These are phyloP conservation scores for Limnephilus auricula DNA, from an alignment of 2,888 invertebrate genomes.

Conservation along the genomic window DNA sequence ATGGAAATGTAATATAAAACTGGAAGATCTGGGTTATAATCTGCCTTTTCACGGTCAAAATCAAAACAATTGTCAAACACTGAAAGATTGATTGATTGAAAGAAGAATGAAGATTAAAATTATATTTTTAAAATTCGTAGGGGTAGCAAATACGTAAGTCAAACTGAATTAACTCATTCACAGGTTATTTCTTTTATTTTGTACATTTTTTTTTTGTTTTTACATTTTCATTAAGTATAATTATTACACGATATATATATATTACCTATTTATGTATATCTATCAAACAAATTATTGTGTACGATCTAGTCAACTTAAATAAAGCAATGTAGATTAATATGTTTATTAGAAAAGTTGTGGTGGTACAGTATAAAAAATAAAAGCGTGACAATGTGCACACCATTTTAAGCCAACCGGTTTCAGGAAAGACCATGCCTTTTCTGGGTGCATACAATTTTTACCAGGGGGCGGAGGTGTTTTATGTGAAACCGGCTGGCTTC, in stretches of 20 bases:
- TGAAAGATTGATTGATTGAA: no score
- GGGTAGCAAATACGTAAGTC: no score
- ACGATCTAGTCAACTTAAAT: constrained; percentile 28
- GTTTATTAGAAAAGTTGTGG: not conserved
- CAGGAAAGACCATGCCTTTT: not conserved
- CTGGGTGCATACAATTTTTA: not conserved
- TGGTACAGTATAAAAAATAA: not conserved
- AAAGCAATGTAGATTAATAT: constrained; percentile 29
- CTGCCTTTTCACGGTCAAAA: no score
- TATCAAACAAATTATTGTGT: constrained; percentile 1
- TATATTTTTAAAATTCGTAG: no score
- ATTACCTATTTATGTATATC: not conserved
- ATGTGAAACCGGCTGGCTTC: not conserved
- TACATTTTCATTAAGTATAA: not conserved
- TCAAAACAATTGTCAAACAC: no score
- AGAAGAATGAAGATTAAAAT: no score
- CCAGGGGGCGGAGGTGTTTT: not conserved
- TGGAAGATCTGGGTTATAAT: no score
- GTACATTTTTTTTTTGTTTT: no score
- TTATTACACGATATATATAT: not conserved
- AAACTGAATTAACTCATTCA: no score
- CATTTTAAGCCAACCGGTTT: not conserved
- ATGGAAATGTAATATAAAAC: no score
- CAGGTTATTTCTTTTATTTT: not conserved
- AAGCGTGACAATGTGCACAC: not conserved